Conservation (phyloP, 2,113 vertebrate species). For the Lophotis ruficrista region DNA sequence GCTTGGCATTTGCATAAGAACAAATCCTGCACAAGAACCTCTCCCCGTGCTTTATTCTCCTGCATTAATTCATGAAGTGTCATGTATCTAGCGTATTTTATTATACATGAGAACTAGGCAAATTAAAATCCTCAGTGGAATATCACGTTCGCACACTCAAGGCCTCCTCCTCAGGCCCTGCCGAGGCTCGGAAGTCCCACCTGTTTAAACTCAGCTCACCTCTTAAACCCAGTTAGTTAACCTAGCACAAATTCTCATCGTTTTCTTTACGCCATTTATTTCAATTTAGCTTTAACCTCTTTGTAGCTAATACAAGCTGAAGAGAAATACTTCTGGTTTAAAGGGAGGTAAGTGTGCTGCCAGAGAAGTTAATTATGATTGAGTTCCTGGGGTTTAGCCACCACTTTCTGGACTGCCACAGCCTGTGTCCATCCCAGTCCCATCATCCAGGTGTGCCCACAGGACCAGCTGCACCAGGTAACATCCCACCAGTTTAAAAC, state of each 20-base stretch:
- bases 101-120: constrained; percentile 28
- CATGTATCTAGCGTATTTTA: constrained; percentile 14
- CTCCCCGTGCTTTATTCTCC: background rate
- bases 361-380: background rate
- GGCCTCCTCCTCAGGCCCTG: background rate
- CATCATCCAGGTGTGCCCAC: background rate
- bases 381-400: background rate
- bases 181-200: background rate
- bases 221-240: background rate
- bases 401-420: background rate
- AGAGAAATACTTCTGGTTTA: background rate
- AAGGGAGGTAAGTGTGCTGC: background rate
- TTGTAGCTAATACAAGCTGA: background rate
- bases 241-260: background rate
- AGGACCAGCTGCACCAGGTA: background rate
- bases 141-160: background rate
- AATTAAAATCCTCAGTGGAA: background rate
- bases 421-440: background rate
- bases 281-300: background rate
- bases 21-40: constrained; percentile 2
- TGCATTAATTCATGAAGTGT: constrained; percentile 67
- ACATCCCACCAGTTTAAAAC: background rate
- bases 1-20: constrained; percentile 33
- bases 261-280: background rate
- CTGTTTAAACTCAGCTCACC: background rate